Conservation (phyloP, 2,113 vertebrate genomes). For the Epinephelus fuscoguttatus region DNA sequence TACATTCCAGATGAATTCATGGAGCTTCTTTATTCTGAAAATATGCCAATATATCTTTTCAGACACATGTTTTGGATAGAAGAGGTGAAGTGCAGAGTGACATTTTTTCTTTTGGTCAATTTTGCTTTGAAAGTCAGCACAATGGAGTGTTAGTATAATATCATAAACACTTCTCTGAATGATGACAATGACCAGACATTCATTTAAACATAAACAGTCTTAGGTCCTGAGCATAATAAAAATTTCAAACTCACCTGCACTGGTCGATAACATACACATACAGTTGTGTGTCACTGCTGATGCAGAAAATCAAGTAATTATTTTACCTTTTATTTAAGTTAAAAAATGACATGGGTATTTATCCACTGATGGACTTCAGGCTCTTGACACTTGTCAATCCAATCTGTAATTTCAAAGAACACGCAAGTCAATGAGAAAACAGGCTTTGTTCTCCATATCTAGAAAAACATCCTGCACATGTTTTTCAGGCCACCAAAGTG, state of each 20-base stretch:
- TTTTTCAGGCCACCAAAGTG: conserved; percentile 47
- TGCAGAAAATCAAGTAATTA: conserved; percentile 1
- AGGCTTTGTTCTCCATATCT: conserved; percentile 6
- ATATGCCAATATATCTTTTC: conserved; percentile 32
- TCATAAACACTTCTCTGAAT: conserved; percentile 2
- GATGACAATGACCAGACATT: conserved; percentile 47
- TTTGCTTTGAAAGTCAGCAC: conserved; percentile 40
- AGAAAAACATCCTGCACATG: conserved; percentile 11
- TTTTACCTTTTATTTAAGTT: neutral
- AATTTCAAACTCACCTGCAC: conserved; percentile 20
- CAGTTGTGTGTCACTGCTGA: conserved; percentile 6
- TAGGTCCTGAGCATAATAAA: conserved; percentile 67
- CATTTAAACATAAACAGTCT: conserved; percentile 62
- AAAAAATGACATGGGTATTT: conserved; percentile 15
- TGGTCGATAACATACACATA: conserved; percentile 15
- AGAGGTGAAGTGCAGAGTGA: conserved; percentile 12
- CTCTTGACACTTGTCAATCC: neutral
- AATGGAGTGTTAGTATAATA: conserved; percentile 23
- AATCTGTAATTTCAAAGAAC: conserved; percentile 34
- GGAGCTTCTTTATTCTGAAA: conserved; percentile 65
- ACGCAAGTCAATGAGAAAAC: conserved; percentile 24
- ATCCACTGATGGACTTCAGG: conserved; percentile 20
- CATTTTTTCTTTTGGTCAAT: conserved; percentile 43
- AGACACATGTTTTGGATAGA: conserved; percentile 45
- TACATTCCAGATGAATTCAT: neutral